Percentiles rank a stretch among this genome's conserved stretches.
Conservation (phyloP, 2,888 invertebrate species). For the Carabus problematicus region DNA sequence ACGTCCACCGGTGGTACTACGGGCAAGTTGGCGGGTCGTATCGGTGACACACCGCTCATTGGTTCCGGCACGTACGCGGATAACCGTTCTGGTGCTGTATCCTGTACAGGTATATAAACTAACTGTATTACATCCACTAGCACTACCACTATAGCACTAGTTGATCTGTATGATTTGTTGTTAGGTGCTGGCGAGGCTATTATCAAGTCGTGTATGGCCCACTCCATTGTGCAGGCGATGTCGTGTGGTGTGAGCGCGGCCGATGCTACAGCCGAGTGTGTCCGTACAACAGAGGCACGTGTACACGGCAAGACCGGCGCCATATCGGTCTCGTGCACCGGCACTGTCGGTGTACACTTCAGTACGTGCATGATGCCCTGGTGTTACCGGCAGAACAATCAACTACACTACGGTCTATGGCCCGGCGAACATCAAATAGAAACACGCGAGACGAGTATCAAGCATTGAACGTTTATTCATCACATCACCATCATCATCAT, state of each 20-base stretch:
- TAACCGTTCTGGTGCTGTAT: slow-evolving; percentile 71
- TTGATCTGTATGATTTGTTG: background rate
- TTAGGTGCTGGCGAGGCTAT: slow-evolving; percentile 85
- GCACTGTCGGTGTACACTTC: slow-evolving; percentile 73
- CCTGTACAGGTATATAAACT: slow-evolving; percentile 66
- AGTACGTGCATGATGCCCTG: slow-evolving; percentile 74
- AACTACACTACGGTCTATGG: slow-evolving; percentile 66
- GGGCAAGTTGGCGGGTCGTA: slow-evolving; percentile 75
- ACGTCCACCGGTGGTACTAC: slow-evolving; percentile 82
- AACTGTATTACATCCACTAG: no score
- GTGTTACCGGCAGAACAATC: slow-evolving; percentile 63
- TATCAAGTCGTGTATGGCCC: slow-evolving; percentile 77
- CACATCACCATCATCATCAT: no score
- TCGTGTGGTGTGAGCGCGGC: slow-evolving; percentile 66
- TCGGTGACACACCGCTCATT: slow-evolving; percentile 74
- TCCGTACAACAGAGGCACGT: slow-evolving; percentile 71
- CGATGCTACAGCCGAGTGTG: slow-evolving; percentile 67
- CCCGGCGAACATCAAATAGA: slow-evolving; percentile 58
- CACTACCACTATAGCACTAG: background rate
- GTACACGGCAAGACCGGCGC: slow-evolving; percentile 76
- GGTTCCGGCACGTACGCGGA: slow-evolving; percentile 76
- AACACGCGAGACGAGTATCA: slow-evolving; percentile 10
- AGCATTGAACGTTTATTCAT: background rate
- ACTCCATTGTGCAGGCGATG: slow-evolving; percentile 72
- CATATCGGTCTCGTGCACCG: slow-evolving; percentile 71